These are phyloP conservation scores for Marmota monax DNA, from an alignment of 2,113 vertebrate genomes.

Conservation along the genomic window DNA sequence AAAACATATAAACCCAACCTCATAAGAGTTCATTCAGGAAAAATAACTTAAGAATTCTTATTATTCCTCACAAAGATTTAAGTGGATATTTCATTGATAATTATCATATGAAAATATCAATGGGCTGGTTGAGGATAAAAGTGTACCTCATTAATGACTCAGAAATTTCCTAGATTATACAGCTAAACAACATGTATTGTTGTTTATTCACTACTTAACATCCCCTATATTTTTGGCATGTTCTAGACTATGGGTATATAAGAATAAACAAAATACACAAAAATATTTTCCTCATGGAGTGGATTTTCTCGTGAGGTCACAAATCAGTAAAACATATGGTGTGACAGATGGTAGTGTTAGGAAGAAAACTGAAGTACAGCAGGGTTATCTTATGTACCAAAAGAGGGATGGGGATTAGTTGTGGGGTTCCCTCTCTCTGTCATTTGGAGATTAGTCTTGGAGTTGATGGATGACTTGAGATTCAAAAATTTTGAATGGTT, in stretches of 20 bases:
- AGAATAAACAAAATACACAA: not conserved
- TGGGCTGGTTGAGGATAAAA: not conserved
- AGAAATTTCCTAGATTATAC: not conserved
- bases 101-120: not conserved
- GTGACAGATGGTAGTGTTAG: not conserved
- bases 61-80: not conserved
- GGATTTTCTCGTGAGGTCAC: not conserved
- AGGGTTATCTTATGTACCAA: not conserved
- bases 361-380: not conserved
- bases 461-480: not conserved
- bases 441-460: not conserved
- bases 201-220: not conserved
- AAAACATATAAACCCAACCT: not conserved
- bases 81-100: not conserved
- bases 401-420: rapidly evolving
- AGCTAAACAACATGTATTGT: not conserved
- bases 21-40: not conserved
- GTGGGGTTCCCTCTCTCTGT: not conserved
- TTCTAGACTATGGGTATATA: not conserved
- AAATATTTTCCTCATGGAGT: not conserved
- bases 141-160: not conserved
- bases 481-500: not conserved
- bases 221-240: not conserved
- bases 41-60: not conserved
- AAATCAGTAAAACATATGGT: not conserved